Percentiles rank a stretch among this genome's conserved stretches.
These are phyloP conservation scores for Stichopus horrens DNA, from an alignment of 53 echinoderm and acorn worm species.

Conservation along the genomic window DNA sequence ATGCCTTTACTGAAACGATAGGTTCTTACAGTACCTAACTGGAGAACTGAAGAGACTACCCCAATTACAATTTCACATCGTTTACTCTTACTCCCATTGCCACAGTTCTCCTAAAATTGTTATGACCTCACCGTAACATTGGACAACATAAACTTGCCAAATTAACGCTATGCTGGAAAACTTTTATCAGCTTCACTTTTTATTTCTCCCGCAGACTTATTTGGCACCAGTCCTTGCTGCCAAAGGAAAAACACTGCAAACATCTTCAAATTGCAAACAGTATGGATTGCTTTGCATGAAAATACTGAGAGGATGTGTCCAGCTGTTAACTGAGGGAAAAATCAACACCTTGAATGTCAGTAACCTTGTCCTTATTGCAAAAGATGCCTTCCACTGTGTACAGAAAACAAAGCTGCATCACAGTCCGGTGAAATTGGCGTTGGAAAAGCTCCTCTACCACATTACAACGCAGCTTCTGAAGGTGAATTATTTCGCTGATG, in stretches of 20 bases:
- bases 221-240: constrained; percentile 13
- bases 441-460: constrained; percentile 94
- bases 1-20: too few species aligned
- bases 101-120: too few species aligned
- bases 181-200: background rate
- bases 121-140: too few species aligned
- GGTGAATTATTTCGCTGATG: constrained; percentile 59
- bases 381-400: constrained; percentile 67
- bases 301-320: constrained; percentile 78
- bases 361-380: constrained; percentile 55
- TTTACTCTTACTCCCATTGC: too few species aligned
- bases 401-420: constrained; percentile 57
- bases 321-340: constrained; percentile 54
- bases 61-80: too few species aligned
- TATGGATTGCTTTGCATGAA: constrained; percentile 84
- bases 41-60: too few species aligned
- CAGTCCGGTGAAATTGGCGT: constrained; percentile 60
- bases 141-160: too few species aligned
- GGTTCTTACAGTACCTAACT: too few species aligned
- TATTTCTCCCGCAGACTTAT: constrained; percentile 1
- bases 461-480: constrained; percentile 74
- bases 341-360: constrained; percentile 39
- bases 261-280: constrained; percentile 46
- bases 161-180: too few species aligned
- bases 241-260: constrained; percentile 31